A percentile compares a stretch with the other conserved stretches of the same genome.
Conservation (phyloP, 2,888 invertebrate genomes). For the Drosophila merina region DNA sequence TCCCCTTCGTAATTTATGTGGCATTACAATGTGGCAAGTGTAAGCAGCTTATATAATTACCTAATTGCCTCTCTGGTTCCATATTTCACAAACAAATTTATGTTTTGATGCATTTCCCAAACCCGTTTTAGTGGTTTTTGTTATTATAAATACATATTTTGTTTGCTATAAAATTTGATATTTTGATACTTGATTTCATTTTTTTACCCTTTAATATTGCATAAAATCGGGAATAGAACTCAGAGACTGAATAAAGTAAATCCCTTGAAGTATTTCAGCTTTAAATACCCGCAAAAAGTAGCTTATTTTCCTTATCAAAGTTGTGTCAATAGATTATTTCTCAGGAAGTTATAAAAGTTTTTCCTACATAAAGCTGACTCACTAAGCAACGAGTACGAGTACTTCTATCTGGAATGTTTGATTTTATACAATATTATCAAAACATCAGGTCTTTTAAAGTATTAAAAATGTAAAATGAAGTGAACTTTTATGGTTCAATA, state of each 20-base stretch:
- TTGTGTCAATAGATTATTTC: not conserved
- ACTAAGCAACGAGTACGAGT: not conserved
- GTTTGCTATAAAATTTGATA: too few relatives aligned
- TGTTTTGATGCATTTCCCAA: slow-evolving; percentile 6
- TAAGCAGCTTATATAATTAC: slow-evolving; percentile 66
- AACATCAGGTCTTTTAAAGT: too few relatives aligned
- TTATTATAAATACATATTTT: not conserved
- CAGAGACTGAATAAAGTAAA: too few relatives aligned
- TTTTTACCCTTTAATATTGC: too few relatives aligned
- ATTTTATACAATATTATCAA: not conserved
- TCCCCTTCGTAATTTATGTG: slow-evolving; percentile 7
- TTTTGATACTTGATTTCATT: too few relatives aligned
- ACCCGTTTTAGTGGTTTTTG: not conserved
- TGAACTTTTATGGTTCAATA: too few relatives aligned
- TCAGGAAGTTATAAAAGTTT: not conserved
- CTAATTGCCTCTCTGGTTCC: slow-evolving; percentile 51
- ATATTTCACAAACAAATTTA: slow-evolving; percentile 1
- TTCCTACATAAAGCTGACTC: not conserved
- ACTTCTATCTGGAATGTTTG: not conserved
- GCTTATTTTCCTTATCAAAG: not conserved
- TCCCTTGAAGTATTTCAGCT: too few relatives aligned
- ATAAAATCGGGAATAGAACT: too few relatives aligned
- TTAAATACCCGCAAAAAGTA: too few relatives aligned
- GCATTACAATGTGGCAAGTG: slow-evolving; percentile 19
- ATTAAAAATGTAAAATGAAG: too few relatives aligned